Evolutionary conservation across 2,113 vertebrate species (phyloP).

Genomic region (Piprites chloris): DNA sequence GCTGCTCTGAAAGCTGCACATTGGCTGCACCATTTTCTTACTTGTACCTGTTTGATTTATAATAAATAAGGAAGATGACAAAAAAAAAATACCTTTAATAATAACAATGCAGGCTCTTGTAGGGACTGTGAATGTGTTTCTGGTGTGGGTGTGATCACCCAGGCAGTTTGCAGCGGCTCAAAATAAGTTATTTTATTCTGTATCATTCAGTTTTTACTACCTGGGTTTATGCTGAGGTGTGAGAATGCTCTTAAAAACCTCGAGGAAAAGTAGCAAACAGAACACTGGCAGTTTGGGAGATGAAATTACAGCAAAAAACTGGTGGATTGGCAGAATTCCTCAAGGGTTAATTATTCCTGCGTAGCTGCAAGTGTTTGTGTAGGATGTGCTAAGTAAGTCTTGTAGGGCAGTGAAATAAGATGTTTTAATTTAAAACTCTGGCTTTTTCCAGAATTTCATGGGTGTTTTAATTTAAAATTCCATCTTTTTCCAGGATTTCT

Average conservation of each 20-base stretch:
- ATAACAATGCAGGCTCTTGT: neutral
- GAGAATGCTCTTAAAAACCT: neutral
- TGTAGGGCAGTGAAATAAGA: neutral
- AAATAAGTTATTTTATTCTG: neutral
- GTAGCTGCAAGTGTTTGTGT: neutral
- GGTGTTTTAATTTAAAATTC: neutral
- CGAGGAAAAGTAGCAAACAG: neutral
- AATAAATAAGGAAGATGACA: neutral
- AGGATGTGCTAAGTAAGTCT: neutral
- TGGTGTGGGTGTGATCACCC: neutral
- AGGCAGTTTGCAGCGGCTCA: neutral
- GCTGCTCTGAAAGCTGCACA: neutral
- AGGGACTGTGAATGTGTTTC: neutral
- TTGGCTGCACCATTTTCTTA: neutral
- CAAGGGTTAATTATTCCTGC: neutral
- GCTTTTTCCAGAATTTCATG: neutral
- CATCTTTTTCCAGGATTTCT: neutral
- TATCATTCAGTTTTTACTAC: neutral
- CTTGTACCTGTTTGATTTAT: fast-evolving
- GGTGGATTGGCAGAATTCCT: neutral
- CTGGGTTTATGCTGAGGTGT: neutral
- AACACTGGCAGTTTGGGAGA: neutral
- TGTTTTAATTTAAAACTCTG: neutral
- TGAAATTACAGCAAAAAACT: neutral
- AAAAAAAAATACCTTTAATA: neutral